A percentile compares a stretch with the other conserved stretches of the same genome.
Conservation (phyloP, 2,888 invertebrate species). For the Heterodera filipjevi region DNA sequence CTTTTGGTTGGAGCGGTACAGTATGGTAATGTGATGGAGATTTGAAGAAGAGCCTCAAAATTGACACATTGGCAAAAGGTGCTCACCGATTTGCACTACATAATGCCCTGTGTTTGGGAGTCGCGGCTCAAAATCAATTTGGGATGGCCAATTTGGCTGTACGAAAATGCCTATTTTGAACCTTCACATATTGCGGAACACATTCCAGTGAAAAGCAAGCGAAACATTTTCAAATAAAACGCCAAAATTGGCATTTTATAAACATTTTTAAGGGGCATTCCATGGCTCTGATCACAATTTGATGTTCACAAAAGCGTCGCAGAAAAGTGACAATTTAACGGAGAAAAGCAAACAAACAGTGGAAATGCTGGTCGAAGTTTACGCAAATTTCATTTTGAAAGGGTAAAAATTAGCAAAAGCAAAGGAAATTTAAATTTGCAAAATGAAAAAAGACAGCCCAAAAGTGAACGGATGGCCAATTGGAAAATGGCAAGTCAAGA, state of each 20-base stretch:
- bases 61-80: conserved; percentile 28
- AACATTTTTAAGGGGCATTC: background rate
- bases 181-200: conserved; percentile 29
- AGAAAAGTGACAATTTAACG: background rate
- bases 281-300: conserved; percentile 21
- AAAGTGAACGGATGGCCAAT: background rate
- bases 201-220: conserved; percentile 37
- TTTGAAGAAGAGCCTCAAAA: background rate
- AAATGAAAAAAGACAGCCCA: background rate
- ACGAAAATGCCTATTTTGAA: conserved; percentile 35
- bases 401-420: conserved; percentile 3
- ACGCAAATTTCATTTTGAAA: conserved; percentile 17
- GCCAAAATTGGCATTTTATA: background rate
- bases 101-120: conserved; percentile 37
- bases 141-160: conserved; percentile 39
- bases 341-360: conserved; percentile 6
- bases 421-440: background rate
- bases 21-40: conserved; percentile 23
- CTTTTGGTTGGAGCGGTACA: conserved; percentile 42
- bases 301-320: background rate
- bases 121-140: conserved; percentile 24
- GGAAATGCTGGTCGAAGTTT: background rate
- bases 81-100: conserved; percentile 43
- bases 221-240: too few relatives aligned
- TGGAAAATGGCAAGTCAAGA: conserved; percentile 15